These are phyloP conservation scores for Lycaon pictus DNA, from an alignment of 2,113 vertebrate genomes.

Conservation along the genomic window DNA sequence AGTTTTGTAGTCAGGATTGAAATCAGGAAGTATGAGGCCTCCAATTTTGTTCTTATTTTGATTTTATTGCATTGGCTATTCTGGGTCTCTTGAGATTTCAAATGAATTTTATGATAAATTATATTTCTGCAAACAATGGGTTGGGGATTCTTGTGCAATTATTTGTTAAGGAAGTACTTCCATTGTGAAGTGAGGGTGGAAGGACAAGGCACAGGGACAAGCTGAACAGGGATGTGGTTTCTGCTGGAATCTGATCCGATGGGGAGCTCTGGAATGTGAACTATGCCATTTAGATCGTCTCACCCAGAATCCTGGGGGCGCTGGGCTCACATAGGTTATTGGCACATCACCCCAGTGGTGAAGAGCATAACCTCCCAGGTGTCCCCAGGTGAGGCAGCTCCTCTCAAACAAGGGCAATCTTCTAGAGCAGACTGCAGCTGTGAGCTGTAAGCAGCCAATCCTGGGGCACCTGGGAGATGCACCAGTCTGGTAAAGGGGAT, in stretches of 20 bases:
- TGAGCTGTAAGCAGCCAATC: background rate
- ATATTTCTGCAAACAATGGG: background rate
- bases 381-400: background rate
- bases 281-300: accelerated
- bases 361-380: background rate
- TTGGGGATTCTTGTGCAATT: background rate
- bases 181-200: background rate
- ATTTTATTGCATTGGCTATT: background rate
- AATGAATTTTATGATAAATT: background rate
- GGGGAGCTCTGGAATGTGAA: background rate
- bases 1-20: background rate
- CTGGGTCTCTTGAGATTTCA: no score
- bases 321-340: background rate
- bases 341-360: background rate
- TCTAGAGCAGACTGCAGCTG: background rate
- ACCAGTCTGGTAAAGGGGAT: no score
- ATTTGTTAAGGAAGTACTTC: background rate
- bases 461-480: background rate
- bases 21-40: background rate
- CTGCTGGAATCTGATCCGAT: background rate
- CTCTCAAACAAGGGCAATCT: background rate
- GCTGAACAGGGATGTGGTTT: background rate
- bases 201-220: background rate
- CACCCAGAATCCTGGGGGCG: background rate
- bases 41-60: background rate